Evolutionary conservation across 2,888 invertebrate species (phyloP), one percentile per base, ranked within the genome.

Genomic region (Crossocerus cetratus): DNA sequence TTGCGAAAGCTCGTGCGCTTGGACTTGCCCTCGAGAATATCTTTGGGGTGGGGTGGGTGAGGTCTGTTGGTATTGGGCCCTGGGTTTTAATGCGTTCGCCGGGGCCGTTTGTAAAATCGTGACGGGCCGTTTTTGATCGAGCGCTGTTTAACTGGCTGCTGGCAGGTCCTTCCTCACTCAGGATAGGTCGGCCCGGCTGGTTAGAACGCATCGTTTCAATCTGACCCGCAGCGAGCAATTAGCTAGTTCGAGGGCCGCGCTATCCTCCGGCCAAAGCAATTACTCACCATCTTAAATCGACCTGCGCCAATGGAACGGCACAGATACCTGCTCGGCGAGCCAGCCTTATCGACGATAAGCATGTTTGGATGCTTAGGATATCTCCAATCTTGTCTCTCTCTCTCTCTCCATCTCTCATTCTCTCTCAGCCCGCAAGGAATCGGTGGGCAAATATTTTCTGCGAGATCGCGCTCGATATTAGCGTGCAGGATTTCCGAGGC

Each of bases 81-180:
- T 32, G 11, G 32, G 11, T 32, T 32, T 3, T 32, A 32, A 32
- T 32, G 32, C 8, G 32, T 32, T 32, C 5, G 32, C 8, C 32
- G 32, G 8, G 59, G 43, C 23, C 59, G 57, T 72, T 72, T 68
- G 59, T 49, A 49, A 49, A 49, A 49, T 49, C 49, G n/a, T 16
- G 49, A 49, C 49, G 66, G 53, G 67, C 43, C 55, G 49, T 14
- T 49, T 49, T 66, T 80, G 80, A 80, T 77, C 65, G 77, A 80
- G 75, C 65, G 66, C 56, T 58, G 75, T 80, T 80, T 80, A 80
- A 80, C 73, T 77, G 66, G 66, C 73, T 58, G 69, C 73, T 72
- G 80, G 75, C 64, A 66, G 65, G 5, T 58, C 63, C 74, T 80
- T 80, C 72, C 71, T 80, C 75, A 77, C 64, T 77, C 81, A 75